Evolutionary conservation across 2,888 invertebrate species (phyloP).

Genomic region (Cynaeus angustus): DNA sequence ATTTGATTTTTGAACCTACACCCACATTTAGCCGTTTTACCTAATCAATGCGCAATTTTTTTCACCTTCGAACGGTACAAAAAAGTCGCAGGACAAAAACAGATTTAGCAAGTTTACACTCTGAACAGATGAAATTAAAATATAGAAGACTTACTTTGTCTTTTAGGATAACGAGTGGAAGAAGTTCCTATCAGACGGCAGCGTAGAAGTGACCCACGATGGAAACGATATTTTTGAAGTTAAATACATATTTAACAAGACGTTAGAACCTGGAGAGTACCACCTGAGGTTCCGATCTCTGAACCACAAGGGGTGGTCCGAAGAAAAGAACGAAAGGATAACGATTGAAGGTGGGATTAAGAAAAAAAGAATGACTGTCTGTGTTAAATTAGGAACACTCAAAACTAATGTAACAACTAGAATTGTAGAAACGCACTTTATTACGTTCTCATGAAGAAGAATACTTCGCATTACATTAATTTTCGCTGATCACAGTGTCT

Average conservation of each 20-base stretch:
- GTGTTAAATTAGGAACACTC: background rate
- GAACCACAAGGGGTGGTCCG: slow-evolving; percentile 72
- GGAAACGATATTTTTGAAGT: slow-evolving; percentile 68
- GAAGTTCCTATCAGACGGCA: slow-evolving; percentile 59
- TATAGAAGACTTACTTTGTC: no score
- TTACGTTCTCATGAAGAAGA: no score
- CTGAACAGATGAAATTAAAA: no score
- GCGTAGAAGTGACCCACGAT: slow-evolving; percentile 56
- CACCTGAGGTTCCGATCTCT: slow-evolving; percentile 69
- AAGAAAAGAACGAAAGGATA: slow-evolving; percentile 61
- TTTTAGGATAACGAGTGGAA: slow-evolving; percentile 67
- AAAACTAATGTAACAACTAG: background rate
- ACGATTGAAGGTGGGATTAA: background rate
- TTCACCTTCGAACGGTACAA: no score
- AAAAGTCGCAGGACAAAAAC: no score
- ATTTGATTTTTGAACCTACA: no score
- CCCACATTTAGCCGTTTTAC: no score
- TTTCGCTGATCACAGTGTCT: no score
- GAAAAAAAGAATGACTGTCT: background rate
- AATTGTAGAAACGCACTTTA: no score
- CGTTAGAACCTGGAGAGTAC: slow-evolving; percentile 69
- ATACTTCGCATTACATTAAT: no score
- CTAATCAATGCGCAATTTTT: no score
- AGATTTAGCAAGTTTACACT: no score
- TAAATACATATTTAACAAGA: slow-evolving; percentile 66